phyloP scores from a whole-genome alignment of 92 coral and sea anemone genomes.

The Paramuricea clavata region DNA sequence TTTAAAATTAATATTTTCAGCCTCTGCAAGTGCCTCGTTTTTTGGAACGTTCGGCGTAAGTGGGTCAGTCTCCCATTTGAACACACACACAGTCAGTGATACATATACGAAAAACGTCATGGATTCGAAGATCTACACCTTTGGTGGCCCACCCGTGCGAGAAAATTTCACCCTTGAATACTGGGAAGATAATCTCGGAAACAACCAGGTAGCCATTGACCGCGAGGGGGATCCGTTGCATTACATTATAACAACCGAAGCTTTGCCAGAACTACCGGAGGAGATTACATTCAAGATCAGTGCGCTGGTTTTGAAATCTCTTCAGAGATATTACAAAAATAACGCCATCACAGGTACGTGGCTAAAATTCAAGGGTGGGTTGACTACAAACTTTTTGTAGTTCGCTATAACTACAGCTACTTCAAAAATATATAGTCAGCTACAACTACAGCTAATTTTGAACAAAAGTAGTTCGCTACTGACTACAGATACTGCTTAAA shows the following conservation, averaged over 20 bases:
- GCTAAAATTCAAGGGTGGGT: too few species aligned
- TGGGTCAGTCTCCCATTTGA: slow-evolving; percentile 59
- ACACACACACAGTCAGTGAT: slow-evolving; percentile 65
- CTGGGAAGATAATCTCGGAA: slow-evolving; percentile 81
- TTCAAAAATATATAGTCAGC: too few species aligned
- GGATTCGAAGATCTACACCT: slow-evolving; percentile 74
- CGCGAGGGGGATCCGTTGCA: slow-evolving; percentile 85
- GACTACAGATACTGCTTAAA: too few species aligned
- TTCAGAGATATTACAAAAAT: slow-evolving; percentile 78
- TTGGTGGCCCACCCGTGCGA: slow-evolving; percentile 87
- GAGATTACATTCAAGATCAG: slow-evolving; percentile 66
- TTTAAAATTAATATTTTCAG: slow-evolving; percentile 28
- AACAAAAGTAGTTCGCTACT: too few species aligned
- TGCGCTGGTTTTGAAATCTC: slow-evolving; percentile 69
- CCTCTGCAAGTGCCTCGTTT: slow-evolving; percentile 91
- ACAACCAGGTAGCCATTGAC: slow-evolving; percentile 84
- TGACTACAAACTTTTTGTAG: too few species aligned
- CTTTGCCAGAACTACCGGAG: slow-evolving; percentile 82
- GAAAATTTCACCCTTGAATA: slow-evolving; percentile 77
- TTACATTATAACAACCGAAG: slow-evolving; percentile 77
- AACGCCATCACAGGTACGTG: slow-evolving; percentile 80
- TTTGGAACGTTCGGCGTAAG: slow-evolving; percentile 75
- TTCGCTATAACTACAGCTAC: too few species aligned
- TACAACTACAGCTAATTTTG: too few species aligned
- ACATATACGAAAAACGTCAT: slow-evolving; percentile 71